Conservation (phyloP, 2,888 invertebrate species). For the Embidobia sp. region DNA sequence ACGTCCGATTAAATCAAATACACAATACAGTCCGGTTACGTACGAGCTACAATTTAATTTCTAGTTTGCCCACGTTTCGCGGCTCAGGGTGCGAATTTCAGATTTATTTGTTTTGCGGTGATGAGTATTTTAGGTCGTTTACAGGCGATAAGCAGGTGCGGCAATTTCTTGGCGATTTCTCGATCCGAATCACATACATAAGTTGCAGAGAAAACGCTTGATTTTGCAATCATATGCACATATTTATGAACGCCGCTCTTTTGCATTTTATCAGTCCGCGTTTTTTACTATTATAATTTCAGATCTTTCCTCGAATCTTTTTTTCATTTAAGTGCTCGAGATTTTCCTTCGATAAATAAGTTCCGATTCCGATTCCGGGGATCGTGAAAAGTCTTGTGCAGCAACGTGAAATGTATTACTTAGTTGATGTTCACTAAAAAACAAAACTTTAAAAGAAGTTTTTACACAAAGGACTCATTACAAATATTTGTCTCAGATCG, state of each 20-base stretch:
- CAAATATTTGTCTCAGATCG: too few relatives aligned
- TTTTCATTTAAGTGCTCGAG: conserved; percentile 2
- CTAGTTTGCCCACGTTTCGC: conserved; percentile 47
- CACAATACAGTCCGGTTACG: conserved; percentile 15
- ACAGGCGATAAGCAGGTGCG: conserved; percentile 30
- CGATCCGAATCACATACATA: conserved; percentile 33
- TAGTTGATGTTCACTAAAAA: too few relatives aligned
- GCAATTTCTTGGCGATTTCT: conserved; percentile 37
- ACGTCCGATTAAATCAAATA: conserved; percentile 30
- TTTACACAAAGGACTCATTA: too few relatives aligned
- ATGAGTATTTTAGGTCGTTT: conserved; percentile 55
- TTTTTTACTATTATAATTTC: conserved; percentile 35
- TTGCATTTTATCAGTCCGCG: conserved; percentile 45
- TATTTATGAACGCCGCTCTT: conserved; percentile 43
- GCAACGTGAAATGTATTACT: too few relatives aligned
- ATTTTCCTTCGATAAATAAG: conserved; percentile 13
- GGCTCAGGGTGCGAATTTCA: conserved; percentile 44
- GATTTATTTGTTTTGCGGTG: conserved; percentile 50
- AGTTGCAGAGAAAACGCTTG: conserved; percentile 27
- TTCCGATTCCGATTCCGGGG: too few relatives aligned
- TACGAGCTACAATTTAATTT: conserved; percentile 40
- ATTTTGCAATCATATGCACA: conserved; percentile 36
- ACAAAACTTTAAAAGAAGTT: too few relatives aligned
- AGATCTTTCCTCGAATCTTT: conserved; percentile 12
- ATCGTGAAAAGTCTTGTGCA: too few relatives aligned